Evolutionary conservation across 2,888 invertebrate genomes (phyloP).

Genomic region (Calliopum simillimum): DNA sequence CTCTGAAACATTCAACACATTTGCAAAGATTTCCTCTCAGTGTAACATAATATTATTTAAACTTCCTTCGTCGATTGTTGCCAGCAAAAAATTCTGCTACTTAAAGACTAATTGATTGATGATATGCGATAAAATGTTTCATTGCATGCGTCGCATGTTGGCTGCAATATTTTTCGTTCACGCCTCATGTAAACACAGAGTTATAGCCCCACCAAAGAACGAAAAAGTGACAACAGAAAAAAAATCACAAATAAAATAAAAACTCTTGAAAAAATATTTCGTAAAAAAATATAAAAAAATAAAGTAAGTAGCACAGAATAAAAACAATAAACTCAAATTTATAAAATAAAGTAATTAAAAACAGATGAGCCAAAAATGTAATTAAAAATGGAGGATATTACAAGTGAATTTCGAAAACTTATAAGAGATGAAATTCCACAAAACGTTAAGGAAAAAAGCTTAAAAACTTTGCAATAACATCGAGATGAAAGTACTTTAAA

Average conservation of each 20-base stretch:
- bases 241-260: conserved; percentile 15
- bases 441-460: neutral
- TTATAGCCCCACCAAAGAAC: conserved; percentile 16
- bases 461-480: neutral
- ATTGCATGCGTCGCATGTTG: conserved; percentile 45
- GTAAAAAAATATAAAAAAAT: neutral
- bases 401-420: neutral
- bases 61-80: neutral
- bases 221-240: too few species aligned
- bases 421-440: too few species aligned
- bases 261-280: neutral
- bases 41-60: conserved; percentile 5
- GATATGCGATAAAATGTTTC: conserved; percentile 65
- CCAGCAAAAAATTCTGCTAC: neutral
- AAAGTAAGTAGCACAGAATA: too few species aligned
- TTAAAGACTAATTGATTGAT: conserved; percentile 64
- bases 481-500: neutral
- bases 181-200: conserved; percentile 29
- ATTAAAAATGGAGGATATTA: neutral
- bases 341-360: conserved; percentile 19
- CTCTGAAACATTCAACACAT: neutral
- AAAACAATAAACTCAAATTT: neutral
- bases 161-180: conserved; percentile 13
- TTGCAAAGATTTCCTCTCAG: neutral
- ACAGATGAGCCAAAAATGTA: conserved; percentile 17